These are phyloP conservation scores for Zosterops hypoxanthus DNA, from an alignment of 2,113 vertebrate genomes.

Conservation along the genomic window DNA sequence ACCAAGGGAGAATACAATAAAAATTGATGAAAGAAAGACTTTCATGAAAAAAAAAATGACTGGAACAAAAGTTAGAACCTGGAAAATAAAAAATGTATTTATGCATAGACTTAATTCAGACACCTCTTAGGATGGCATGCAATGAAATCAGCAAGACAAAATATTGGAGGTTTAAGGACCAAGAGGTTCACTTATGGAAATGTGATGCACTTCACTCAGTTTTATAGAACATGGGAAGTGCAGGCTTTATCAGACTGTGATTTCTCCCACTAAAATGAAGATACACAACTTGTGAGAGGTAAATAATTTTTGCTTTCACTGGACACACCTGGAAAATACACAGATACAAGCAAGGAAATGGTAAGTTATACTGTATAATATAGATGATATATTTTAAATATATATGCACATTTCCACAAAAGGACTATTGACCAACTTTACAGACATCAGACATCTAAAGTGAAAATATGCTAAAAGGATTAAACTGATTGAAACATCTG, in stretches of 20 bases:
- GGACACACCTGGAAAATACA: not conserved
- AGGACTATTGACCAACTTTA: not conserved
- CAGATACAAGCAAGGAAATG: not conserved
- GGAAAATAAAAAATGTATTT: not conserved
- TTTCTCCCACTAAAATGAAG: not conserved
- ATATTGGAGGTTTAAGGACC: not conserved
- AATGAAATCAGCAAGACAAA: not conserved
- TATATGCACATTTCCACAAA: not conserved
- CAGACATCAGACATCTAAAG: accelerated
- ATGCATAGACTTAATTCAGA: not conserved
- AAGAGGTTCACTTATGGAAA: not conserved
- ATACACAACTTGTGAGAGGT: not conserved
- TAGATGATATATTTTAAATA: accelerated
- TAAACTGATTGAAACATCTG: not conserved
- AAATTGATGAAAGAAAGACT: not conserved
- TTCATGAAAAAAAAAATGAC: not conserved
- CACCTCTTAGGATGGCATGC: not conserved
- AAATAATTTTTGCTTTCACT: not conserved
- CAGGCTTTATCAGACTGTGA: not conserved
- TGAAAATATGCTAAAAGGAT: not conserved
- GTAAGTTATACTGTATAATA: not conserved
- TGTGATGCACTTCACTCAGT: not conserved
- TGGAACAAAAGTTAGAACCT: not conserved
- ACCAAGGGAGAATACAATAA: not conserved
- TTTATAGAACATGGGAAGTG: not conserved